Conservation (phyloP, 1,140 invertebrate species). For the Pemphigus obesinymphae region DNA sequence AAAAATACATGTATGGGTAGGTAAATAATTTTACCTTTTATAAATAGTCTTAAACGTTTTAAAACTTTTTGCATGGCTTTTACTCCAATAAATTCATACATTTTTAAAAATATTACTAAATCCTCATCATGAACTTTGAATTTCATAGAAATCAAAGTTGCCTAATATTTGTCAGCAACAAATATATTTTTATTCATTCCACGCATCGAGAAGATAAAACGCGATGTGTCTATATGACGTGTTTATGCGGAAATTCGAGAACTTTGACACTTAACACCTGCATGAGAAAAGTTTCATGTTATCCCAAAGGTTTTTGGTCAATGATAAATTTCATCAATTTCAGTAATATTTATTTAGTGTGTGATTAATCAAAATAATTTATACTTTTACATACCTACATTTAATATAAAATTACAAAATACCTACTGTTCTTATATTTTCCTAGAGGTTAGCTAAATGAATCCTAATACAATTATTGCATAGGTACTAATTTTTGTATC, state of each 20-base stretch:
- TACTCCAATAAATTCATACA: not conserved
- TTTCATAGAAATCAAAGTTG: constrained; percentile 10
- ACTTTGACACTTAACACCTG: not conserved
- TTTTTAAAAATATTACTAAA: not conserved
- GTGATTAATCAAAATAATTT: not conserved
- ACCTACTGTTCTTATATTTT: too few relatives aligned
- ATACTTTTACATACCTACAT: not conserved
- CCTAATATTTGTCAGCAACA: not conserved
- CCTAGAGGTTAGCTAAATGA: too few relatives aligned
- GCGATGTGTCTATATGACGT: not conserved
- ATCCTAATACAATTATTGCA: not conserved
- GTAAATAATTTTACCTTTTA: too few relatives aligned
- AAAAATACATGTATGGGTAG: too few relatives aligned
- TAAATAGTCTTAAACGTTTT: not conserved
- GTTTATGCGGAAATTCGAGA: not conserved
- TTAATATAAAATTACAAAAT: too few relatives aligned
- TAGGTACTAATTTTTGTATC: too few relatives aligned
- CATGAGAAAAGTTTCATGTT: constrained; percentile 1
- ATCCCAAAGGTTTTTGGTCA: not conserved
- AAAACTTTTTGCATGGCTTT: not conserved
- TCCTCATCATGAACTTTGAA: not conserved
- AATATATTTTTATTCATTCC: not conserved
- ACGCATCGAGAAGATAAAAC: not conserved
- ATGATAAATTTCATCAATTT: not conserved
- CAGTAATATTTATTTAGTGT: not conserved